Evolutionary conservation across 2,113 vertebrate genomes (phyloP), one percentile per base, ranked within the genome.

Genomic region (Chinchilla lanigera): DNA sequence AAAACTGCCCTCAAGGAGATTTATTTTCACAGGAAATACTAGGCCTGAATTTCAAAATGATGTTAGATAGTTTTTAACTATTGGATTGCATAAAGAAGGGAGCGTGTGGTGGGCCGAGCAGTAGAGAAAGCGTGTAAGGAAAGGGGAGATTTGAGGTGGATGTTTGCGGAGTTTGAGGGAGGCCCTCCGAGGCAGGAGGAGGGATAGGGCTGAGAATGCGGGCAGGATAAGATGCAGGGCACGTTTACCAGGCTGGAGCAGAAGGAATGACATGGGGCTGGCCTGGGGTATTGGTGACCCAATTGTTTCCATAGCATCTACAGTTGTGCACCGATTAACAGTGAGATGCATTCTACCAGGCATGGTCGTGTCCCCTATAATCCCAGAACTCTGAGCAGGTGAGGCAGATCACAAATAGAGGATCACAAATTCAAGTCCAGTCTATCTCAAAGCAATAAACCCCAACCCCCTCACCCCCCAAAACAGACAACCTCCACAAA

Each of bases 21-120:
- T 94, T 82, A 30, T 60, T 75, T 35, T 61, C 33, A 30, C 28
- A n/a, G 80, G 35, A 87, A 35, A 85, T 41, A 56, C 6, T 22
- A 71, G 58, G 24, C 58, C 65, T 87, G 33, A n/a, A 93, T 97
- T 90, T 87, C 50, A 50, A 58, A 95, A 77, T 30, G 87, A 65
- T 47, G 7, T n/a, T 52, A 54, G 5, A 52, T 75, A 26, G 28
- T n/a, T 1, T 69, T 88, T 52, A 41, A 86, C 30, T 11, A 10
- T 41, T 67, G 7, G 28, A 17, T 11, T 77, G 7, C 60, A 41
- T 13, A 61, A 52, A 82, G 50, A 16, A 24, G 19, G 17, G 38
- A 61, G 28, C 41, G 7, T 33, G 4, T 71, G 38, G 16, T 56
- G 33, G 16, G 7, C 35, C 33, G 13, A 71, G 58, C 28, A 41